phyloP scores from a whole-genome alignment of 2,888 invertebrate genomes.

The Cephus sareptanus region DNA sequence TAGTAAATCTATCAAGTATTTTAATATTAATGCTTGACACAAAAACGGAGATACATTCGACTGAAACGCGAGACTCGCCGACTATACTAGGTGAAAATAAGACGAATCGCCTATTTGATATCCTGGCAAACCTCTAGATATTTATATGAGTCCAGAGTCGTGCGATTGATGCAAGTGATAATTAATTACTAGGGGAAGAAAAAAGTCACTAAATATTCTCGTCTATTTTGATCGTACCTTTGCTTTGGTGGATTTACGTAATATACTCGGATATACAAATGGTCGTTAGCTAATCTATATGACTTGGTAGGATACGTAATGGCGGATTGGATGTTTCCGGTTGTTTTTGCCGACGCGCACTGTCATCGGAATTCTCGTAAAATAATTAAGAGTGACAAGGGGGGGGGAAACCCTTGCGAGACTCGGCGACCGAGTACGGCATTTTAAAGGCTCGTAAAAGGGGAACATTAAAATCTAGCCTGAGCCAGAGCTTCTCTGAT shows the following conservation, averaged over 20 bases:
- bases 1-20: slow-evolving; percentile 43
- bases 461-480: slow-evolving; percentile 59
- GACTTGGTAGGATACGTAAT: slow-evolving; percentile 34
- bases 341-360: slow-evolving; percentile 60
- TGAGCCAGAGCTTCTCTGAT: background rate
- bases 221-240: too few species aligned
- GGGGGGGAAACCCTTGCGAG: background rate
- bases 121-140: background rate
- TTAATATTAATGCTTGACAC: slow-evolving; percentile 42
- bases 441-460: slow-evolving; percentile 64
- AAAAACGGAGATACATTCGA: slow-evolving; percentile 30
- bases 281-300: background rate
- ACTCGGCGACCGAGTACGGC: slow-evolving; percentile 49
- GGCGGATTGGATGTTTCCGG: slow-evolving; percentile 57
- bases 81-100: background rate
- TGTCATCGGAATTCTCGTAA: slow-evolving; percentile 64
- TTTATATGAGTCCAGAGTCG: too few species aligned
- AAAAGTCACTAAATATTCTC: too few species aligned
- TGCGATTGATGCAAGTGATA: too few species aligned
- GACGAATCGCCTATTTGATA: background rate
- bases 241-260: too few species aligned
- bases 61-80: background rate
- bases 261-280: background rate
- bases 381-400: slow-evolving; percentile 58
- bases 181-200: too few species aligned